phyloP scores from a whole-genome alignment of 2,797 vertebrate species.

The Apogon hyalosoma region DNA sequence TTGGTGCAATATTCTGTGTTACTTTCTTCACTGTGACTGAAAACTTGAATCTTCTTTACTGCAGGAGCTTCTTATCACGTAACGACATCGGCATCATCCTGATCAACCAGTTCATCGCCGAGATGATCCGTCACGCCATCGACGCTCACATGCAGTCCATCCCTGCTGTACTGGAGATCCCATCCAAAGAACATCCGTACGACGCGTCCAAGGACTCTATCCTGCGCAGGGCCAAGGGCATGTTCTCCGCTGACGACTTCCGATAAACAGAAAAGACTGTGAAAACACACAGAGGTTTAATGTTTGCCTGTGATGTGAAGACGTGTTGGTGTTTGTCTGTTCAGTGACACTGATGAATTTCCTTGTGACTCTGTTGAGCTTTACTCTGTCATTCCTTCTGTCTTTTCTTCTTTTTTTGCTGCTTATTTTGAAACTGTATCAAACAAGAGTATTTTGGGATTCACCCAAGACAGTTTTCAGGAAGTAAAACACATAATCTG shows the following conservation, averaged over 20 bases:
- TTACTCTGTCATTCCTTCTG: neutral
- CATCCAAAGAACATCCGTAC: conserved; percentile 96
- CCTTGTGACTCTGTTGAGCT: neutral
- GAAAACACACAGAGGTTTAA: neutral
- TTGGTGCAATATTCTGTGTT: neutral
- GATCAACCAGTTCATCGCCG: conserved; percentile 95
- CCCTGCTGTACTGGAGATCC: conserved; percentile 93
- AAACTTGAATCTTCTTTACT: neutral
- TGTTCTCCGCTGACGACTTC: conserved; percentile 94
- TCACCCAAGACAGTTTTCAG: neutral
- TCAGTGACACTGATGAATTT: neutral
- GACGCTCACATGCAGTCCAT: conserved; percentile 92
- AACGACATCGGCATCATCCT: conserved; percentile 95
- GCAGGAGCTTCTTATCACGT: conserved; percentile 90
- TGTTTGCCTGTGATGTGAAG: neutral
- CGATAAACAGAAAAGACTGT: conserved; percentile 74
- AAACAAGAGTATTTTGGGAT: neutral
- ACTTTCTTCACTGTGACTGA: neutral
- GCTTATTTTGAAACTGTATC: neutral
- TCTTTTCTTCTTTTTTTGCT: neutral
- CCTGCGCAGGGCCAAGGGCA: conserved; percentile 92
- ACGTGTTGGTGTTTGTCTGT: neutral
- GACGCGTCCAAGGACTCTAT: conserved; percentile 96
- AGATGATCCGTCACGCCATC: conserved; percentile 95
- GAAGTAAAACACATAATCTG: too few relatives aligned